A percentile compares a stretch with the other conserved stretches of the same genome.
These are phyloP conservation scores for Cheilosia variabilis DNA, from an alignment of 2,888 invertebrate genomes.

Conservation along the genomic window DNA sequence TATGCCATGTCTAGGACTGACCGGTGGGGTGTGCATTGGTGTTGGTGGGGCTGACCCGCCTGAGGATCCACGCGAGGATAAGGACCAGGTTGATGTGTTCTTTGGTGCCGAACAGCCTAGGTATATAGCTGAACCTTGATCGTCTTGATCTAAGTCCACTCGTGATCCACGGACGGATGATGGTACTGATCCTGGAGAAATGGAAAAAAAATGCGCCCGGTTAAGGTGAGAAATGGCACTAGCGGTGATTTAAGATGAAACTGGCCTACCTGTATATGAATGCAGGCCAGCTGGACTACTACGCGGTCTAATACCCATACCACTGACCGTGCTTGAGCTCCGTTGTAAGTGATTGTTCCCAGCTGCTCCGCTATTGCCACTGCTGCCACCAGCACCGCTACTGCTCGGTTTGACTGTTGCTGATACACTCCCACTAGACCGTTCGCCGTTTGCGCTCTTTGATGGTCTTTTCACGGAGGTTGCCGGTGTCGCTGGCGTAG, in stretches of 20 bases:
- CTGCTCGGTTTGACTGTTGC: slow-evolving; percentile 78
- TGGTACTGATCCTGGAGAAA: slow-evolving; percentile 86
- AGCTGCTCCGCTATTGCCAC: slow-evolving; percentile 35
- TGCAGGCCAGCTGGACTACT: slow-evolving; percentile 92
- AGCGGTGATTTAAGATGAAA: slow-evolving; percentile 49
- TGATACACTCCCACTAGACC: slow-evolving; percentile 1
- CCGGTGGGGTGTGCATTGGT: slow-evolving; percentile 90
- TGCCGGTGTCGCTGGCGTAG: slow-evolving; percentile 33
- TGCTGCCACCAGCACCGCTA: slow-evolving; percentile 47
- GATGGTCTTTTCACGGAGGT: slow-evolving; percentile 47
- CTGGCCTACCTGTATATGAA: slow-evolving; percentile 87
- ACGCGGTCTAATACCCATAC: slow-evolving; percentile 86
- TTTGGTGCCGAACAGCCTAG: slow-evolving; percentile 84
- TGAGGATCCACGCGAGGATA: slow-evolving; percentile 85
- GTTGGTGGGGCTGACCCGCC: slow-evolving; percentile 90
- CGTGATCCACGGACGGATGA: slow-evolving; percentile 90
- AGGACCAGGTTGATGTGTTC: slow-evolving; percentile 80
- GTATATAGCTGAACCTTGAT: slow-evolving; percentile 86
- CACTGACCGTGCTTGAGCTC: slow-evolving; percentile 83
- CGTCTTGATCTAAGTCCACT: slow-evolving; percentile 87
- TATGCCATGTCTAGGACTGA: slow-evolving; percentile 89
- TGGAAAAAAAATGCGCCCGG: background rate
- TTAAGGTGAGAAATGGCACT: background rate
- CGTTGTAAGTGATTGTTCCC: slow-evolving; percentile 78
- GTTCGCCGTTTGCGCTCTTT: slow-evolving; percentile 60